Evolutionary conservation across 2,797 vertebrate species (phyloP).

Genomic region (Manis crassicaudata): DNA sequence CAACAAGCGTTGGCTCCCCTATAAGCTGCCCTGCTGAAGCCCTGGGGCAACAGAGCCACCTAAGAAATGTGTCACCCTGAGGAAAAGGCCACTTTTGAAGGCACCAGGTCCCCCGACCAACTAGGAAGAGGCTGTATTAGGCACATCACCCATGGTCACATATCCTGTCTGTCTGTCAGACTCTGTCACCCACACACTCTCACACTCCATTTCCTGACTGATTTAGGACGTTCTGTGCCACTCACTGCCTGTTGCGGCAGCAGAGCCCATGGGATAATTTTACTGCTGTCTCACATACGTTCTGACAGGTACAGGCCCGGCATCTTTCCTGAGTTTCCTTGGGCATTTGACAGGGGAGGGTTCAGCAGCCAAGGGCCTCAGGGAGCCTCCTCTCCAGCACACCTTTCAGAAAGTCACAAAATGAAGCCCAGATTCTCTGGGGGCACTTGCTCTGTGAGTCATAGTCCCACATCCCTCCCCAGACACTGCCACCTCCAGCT

Average conservation of each 20-base stretch:
- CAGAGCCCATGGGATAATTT: background rate
- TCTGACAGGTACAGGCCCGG: background rate
- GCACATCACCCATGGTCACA: accelerated
- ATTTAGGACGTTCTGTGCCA: background rate
- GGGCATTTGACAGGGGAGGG: conserved; percentile 11
- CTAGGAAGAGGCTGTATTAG: background rate
- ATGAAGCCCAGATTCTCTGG: background rate
- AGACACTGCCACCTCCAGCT: background rate
- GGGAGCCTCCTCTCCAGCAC: background rate
- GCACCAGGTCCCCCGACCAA: background rate
- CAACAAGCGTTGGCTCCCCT: background rate
- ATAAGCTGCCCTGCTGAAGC: background rate
- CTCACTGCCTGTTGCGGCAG: background rate
- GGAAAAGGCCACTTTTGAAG: background rate
- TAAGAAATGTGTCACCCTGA: background rate
- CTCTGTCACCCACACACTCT: background rate
- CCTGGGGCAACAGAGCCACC: background rate
- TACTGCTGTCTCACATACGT: background rate
- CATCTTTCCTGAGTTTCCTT: background rate
- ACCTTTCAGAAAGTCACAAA: conserved; percentile 40
- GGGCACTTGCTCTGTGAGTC: conserved; percentile 29
- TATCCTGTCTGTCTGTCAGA: background rate
- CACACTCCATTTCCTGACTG: background rate
- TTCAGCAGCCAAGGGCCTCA: conserved; percentile 1
- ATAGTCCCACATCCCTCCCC: background rate